Evolutionary conservation across 2,888 invertebrate genomes (phyloP), one percentile per base, ranked within the genome.

Genomic region (Mantis religiosa): DNA sequence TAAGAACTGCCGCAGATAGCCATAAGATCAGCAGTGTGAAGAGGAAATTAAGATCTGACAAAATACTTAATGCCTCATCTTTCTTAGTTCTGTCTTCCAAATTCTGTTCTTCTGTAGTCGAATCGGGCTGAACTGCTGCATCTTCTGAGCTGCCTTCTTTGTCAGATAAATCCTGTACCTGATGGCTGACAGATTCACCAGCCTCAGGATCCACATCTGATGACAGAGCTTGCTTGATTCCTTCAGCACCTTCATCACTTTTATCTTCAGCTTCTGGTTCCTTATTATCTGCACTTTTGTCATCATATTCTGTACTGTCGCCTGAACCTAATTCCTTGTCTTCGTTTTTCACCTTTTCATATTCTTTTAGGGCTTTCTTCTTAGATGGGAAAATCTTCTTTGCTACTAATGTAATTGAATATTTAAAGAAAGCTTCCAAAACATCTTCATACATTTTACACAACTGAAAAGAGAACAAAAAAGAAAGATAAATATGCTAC

Each of bases 381-480:
- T 20, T 86, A 71, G 82, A 20, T 71, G 54, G 54, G 54, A 71
- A 71, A 15, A 71, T 25, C 25, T 20, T 71, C 90, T 90, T 91
- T 87, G 88, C 84, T 87, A 83, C 27, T 7, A 89, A 47, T 12
- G 87, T 34, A 15, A 89, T 25, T 30, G 90, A 89, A 86, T 27
- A 85, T 91, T 89, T 93, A 93, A 81, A 94, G 92, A 41, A 94
- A 93, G 95, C 95, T 92, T 97, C 96, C 87, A 97, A 93, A 92
- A 96, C 96, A 91, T 96, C 96, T 93, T 97, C 96, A 86, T 96
- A 97, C 95, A 96, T 95, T 93, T 95, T 96, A 8, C 96, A 96
- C 25, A 97, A 92, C 95, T 96, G 93, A 47, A 95, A 92, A 71
- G 89, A 41, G 41, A 41, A 41, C 12, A 41, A 41, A 47, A 95